Evolutionary conservation across 1,140 invertebrate species (phyloP).

Genomic region (Andricus grossulariae): DNA sequence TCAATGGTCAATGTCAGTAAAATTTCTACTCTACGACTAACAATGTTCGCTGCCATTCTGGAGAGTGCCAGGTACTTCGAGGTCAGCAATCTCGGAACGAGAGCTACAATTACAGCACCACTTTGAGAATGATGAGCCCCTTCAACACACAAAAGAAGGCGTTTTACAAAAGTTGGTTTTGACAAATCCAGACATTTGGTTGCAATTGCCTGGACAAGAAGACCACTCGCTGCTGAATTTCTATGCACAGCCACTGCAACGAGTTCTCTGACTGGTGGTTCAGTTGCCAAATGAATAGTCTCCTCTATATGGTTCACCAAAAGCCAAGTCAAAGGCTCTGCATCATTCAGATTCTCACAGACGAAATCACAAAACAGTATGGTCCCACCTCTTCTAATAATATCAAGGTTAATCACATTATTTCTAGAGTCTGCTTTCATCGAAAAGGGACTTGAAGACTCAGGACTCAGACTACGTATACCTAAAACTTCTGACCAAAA

Average conservation of each 20-base stretch:
- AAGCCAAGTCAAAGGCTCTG: constrained; percentile 86
- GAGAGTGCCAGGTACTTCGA: constrained; percentile 79
- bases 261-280: constrained; percentile 82
- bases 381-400: constrained; percentile 77
- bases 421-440: constrained; percentile 6
- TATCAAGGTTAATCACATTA: constrained; percentile 75
- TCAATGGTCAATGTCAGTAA: constrained; percentile 77
- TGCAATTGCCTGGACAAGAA: constrained; percentile 84
- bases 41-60: constrained; percentile 79
- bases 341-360: constrained; percentile 83
- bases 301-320: constrained; percentile 84
- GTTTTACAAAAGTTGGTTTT: constrained; percentile 77
- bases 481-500: constrained; percentile 81
- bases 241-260: constrained; percentile 78
- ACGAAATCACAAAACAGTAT: constrained; percentile 85
- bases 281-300: constrained; percentile 79
- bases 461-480: not conserved
- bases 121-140: constrained; percentile 82
- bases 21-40: constrained; percentile 80
- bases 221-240: constrained; percentile 81
- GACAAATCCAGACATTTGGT: constrained; percentile 75
- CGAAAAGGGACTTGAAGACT: constrained; percentile 19
- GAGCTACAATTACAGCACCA: constrained; percentile 78
- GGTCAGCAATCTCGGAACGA: constrained; percentile 79
- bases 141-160: constrained; percentile 79